These are phyloP conservation scores for Clamator glandarius DNA, from an alignment of 2,797 vertebrate genomes.

Conservation along the genomic window DNA sequence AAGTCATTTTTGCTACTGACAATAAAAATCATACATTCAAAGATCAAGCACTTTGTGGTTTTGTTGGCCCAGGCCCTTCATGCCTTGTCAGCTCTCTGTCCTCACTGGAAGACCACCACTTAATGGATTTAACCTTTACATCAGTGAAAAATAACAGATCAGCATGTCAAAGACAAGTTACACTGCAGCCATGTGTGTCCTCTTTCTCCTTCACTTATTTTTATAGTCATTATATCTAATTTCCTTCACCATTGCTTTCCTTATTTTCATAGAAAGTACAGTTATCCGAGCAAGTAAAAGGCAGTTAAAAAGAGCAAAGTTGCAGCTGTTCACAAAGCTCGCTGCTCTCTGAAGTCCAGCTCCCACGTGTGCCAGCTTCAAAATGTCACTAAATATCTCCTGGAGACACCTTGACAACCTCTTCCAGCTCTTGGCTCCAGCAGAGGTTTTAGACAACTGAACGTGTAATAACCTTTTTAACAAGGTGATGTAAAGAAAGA, in stretches of 20 bases:
- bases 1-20: slow-evolving; percentile 12
- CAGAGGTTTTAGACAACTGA: neutral
- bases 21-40: neutral
- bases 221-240: neutral
- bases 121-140: slow-evolving; percentile 57
- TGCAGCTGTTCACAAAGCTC: neutral
- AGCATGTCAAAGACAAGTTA: slow-evolving; percentile 14
- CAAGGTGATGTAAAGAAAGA: neutral
- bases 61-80: slow-evolving; percentile 21
- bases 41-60: slow-evolving; percentile 30
- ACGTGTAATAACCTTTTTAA: neutral
- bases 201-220: slow-evolving; percentile 49
- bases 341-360: neutral
- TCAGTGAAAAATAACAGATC: neutral
- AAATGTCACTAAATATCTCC: slow-evolving; percentile 24
- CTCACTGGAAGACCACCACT: slow-evolving; percentile 33
- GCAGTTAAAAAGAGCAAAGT: slow-evolving; percentile 10
- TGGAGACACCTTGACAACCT: neutral
- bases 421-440: neutral
- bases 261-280: neutral
- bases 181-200: neutral
- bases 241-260: neutral
- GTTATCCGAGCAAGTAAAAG: slow-evolving; percentile 27
- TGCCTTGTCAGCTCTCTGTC: slow-evolving; percentile 36
- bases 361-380: neutral